Evolutionary conservation across 2,888 invertebrate species (phyloP), one percentile per base, ranked within the genome.

Genomic region (Petrolisthes cinctipes): DNA sequence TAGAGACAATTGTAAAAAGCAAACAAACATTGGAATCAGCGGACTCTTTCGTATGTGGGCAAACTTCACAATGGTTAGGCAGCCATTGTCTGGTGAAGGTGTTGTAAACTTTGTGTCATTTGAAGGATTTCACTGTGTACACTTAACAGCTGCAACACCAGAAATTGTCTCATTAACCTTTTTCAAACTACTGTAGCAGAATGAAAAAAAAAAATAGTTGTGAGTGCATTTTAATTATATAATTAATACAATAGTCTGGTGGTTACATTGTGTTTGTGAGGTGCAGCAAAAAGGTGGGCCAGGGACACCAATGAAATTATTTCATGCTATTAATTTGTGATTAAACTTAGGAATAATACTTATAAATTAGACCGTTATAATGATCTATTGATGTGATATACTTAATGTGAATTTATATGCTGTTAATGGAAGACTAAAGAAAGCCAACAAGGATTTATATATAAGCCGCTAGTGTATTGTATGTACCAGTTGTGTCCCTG

Each of bases 101-200:
- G 86, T 82, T 73, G 81, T 88, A 76, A 84, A 80, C 80, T 88
- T 88, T 88, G 87, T 88, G 87, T 88, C 54, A 76, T 84, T 61
- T 80, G 51, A 75, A 82, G 54, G 78, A 79, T 53, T 86, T 20
- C 68, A 85, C 66, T 80, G 23, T 88, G 87, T 88, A 87, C 86
- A 88, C 81, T 81, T 75, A 84, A 84, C 37, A 37, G 37, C 82
- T 88, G 84, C 87, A 83, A 88, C 84, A 81, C 53, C 80, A 81
- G 68, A 66, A 84, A 81, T 68, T 84, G 51, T 82, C 61, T 83
- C 84, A 80, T 88, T 88, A 81, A 79, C 68, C 75, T 73, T 81
- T 84, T 88, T 84, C 56, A 73, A n/a, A 84, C 37, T 37, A 37
- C 37, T 61, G 53, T 84, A 84, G 87, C 80, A 84, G 84, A 81